Percentiles rank a stretch among this genome's conserved stretches.
phyloP scores from a whole-genome alignment of 2,888 invertebrate genomes.

The Incurvaria masculella region DNA sequence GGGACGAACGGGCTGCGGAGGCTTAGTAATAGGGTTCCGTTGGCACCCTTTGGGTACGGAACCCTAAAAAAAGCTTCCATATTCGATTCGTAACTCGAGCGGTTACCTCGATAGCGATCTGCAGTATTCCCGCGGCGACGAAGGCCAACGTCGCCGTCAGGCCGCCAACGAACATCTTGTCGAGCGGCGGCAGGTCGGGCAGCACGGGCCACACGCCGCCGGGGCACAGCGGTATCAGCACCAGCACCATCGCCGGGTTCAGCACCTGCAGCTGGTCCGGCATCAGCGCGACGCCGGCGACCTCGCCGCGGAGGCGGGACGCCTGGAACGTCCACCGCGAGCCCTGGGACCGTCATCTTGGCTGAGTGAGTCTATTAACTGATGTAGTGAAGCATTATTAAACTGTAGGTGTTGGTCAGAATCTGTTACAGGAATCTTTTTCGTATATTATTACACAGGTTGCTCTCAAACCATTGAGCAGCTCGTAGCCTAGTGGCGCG shows the following conservation, averaged over 20 bases:
- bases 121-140: conserved; percentile 60
- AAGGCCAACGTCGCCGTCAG: conserved; percentile 64
- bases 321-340: conserved; percentile 80
- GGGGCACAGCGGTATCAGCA: conserved; percentile 66
- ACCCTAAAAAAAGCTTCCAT: too few relatives aligned
- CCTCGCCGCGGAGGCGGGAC: conserved; percentile 61
- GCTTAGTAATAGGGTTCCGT: too few relatives aligned
- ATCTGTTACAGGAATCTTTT: too few relatives aligned
- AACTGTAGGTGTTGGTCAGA: too few relatives aligned
- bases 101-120: conserved; percentile 51
- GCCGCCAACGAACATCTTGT: conserved; percentile 75
- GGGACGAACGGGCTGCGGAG: too few relatives aligned
- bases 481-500: too few relatives aligned
- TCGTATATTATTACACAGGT: too few relatives aligned
- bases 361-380: too few relatives aligned
- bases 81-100: background rate
- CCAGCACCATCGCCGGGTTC: conserved; percentile 68
- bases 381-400: too few relatives aligned
- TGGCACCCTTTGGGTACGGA: too few relatives aligned
- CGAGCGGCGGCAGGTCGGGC: conserved; percentile 56
- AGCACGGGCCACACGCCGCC: conserved; percentile 42
- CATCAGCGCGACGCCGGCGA: conserved; percentile 50
- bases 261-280: conserved; percentile 83
- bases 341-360: conserved; percentile 53
- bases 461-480: too few relatives aligned